Base-by-base conservation (phyloP, 2,113 vertebrate species). In the Mus musculus region DNA sequence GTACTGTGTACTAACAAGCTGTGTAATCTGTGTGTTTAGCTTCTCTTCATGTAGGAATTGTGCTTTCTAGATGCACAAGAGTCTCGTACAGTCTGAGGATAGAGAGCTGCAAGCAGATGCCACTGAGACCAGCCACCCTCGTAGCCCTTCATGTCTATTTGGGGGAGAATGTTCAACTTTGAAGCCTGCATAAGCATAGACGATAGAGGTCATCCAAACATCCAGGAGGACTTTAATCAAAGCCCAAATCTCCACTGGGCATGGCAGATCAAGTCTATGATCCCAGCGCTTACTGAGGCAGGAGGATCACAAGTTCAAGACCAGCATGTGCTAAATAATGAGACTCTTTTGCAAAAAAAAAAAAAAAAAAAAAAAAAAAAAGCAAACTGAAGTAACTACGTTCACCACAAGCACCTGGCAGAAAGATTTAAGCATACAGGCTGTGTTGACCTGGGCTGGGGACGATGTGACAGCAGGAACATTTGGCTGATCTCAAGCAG, bases 31-130 rank as follows among this genome's bases (percentile, higher is more conserved):
- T 61, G 22, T 84, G 39, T 39, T 16, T 73, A 75, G 86, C 46
- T 87, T 76, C 77, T 86, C 73, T 96, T 80, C 91, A 61, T 89
- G 42, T 42, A 54, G 67, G 89, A 63, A 90, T 36, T 14, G 54
- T 24, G 52, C 42, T 90, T 90, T 76, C 61, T 80, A 84, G 84
- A 36, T 71, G 30, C 56, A 42, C 8, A 46, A n/a, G 46, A 54
- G 56, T 69, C 81, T 90, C 54, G 22, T 71, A 77, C 24, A 69
- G 49, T 69, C 42, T 75, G 73, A 87, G 69, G 77, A 49, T 46
- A 80, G n/a, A 75, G 39, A 90, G n/a, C 93, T 63, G 46, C 24
- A 36, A 78, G 33, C 28, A 88, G 77, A 59, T 22, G 39, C 42
- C 30, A 75, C 71, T 2, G 16, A 30, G 6, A 42, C 16, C 46